These are phyloP conservation scores for Caranx ignobilis DNA, from an alignment of 2,113 vertebrate genomes.

Conservation along the genomic window DNA sequence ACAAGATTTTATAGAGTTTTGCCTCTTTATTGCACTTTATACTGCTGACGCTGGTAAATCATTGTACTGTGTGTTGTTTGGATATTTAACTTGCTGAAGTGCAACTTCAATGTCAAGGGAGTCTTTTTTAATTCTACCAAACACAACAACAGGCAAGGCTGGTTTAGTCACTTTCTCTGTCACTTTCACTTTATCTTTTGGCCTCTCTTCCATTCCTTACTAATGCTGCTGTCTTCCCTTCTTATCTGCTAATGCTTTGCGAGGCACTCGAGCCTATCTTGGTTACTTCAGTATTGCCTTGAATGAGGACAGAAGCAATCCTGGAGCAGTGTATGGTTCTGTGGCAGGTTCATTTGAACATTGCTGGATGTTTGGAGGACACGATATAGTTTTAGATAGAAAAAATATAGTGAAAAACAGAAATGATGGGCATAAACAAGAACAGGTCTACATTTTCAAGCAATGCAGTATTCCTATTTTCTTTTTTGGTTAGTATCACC, in stretches of 20 bases:
- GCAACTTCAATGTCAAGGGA: background rate
- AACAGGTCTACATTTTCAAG: background rate
- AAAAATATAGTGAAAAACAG: background rate
- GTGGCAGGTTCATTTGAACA: conserved; percentile 44
- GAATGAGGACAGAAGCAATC: conserved; percentile 49
- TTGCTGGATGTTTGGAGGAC: conserved; percentile 21
- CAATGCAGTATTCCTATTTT: background rate
- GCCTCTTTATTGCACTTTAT: background rate
- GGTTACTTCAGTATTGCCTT: conserved; percentile 19
- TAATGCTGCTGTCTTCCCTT: conserved; percentile 52
- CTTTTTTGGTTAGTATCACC: background rate
- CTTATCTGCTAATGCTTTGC: conserved; percentile 55
- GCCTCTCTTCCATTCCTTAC: conserved; percentile 18
- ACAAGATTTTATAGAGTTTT: conserved; percentile 42
- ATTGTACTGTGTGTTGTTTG: background rate
- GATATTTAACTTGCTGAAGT: background rate
- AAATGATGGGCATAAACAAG: background rate
- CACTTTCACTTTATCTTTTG: conserved; percentile 47
- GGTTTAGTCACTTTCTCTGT: conserved; percentile 43
- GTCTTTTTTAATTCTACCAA: background rate
- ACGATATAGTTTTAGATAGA: background rate
- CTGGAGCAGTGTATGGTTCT: background rate
- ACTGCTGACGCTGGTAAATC: background rate
- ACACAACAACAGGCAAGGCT: conserved; percentile 6
- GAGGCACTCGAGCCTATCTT: conserved; percentile 31